A percentile compares a stretch with the other conserved stretches of the same genome.
These are phyloP conservation scores for Dipodomys spectabilis DNA, from an alignment of 2,113 vertebrate species.

Conservation along the genomic window DNA sequence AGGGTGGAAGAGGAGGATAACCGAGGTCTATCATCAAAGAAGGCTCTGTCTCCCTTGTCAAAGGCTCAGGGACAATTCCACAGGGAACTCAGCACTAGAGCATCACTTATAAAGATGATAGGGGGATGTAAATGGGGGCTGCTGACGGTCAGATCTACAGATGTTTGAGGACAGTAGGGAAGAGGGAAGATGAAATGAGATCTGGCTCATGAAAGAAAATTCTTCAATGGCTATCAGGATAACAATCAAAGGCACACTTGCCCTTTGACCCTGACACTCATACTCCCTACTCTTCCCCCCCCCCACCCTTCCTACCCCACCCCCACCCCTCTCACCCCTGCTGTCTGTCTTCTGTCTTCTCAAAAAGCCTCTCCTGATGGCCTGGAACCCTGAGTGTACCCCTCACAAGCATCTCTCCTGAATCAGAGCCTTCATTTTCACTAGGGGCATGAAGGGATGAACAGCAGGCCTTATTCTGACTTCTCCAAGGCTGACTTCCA, in stretches of 20 bases:
- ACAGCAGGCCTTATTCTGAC: no score
- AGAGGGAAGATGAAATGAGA: neutral
- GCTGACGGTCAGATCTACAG: neutral
- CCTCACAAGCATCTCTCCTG: neutral
- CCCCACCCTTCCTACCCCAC: no score
- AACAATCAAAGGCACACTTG: neutral
- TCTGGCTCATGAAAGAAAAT: neutral
- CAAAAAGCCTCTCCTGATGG: neutral
- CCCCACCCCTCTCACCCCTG: no score
- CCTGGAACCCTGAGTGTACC: neutral
- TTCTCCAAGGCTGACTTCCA: no score
- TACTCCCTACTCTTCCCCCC: no score
- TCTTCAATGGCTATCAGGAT: neutral
- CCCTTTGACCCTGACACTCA: neutral
- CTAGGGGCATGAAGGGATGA: no score
- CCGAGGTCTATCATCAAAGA: neutral
- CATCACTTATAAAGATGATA: neutral
- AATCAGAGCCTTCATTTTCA: neutral
- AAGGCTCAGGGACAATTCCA: neutral
- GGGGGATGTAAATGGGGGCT: neutral
- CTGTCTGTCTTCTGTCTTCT: no score
- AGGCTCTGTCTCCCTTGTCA: neutral
- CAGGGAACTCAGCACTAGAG: neutral
- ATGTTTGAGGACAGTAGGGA: neutral
- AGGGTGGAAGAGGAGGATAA: neutral